A percentile compares a stretch with the other conserved stretches of the same genome.
Conservation (phyloP, 1,140 invertebrate species). For the Drosophila sproati region DNA sequence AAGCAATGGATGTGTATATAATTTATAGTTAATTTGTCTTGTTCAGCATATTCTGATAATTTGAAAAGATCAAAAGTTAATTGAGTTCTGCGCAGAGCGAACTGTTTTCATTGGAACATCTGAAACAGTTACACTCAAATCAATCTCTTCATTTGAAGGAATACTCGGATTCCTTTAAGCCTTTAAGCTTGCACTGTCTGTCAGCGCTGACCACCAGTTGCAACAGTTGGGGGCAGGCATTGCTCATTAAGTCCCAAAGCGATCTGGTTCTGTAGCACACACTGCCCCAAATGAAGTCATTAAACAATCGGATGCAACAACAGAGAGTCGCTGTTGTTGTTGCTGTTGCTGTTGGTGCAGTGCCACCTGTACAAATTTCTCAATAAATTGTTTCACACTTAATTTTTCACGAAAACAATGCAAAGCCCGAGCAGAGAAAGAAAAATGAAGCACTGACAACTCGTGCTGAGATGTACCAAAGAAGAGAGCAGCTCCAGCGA, state of each 20-base stretch:
- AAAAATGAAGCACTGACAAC: conserved; percentile 80
- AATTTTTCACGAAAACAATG: conserved; percentile 79
- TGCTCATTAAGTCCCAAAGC: conserved; percentile 69
- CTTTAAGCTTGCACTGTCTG: conserved; percentile 1
- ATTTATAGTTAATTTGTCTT: too few species aligned
- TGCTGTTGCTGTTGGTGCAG: conserved; percentile 30
- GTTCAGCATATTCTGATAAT: too few species aligned
- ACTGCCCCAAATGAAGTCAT: conserved; percentile 66
- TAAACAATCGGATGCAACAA: conserved; percentile 68
- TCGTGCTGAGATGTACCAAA: conserved; percentile 62
- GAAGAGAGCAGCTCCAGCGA: conserved; percentile 9
- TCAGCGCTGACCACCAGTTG: conserved; percentile 16
- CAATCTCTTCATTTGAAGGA: not conserved
- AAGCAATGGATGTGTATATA: not conserved
- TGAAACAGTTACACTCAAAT: not conserved
- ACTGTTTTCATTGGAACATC: not conserved
- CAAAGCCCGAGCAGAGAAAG: conserved; percentile 54
- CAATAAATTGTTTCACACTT: conserved; percentile 83
- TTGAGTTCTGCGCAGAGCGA: not conserved
- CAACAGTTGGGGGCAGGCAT: conserved; percentile 47
- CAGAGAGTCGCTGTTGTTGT: conserved; percentile 20
- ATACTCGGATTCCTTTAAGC: conserved; percentile 5
- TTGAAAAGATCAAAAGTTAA: not conserved
- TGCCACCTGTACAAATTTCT: conserved; percentile 81
- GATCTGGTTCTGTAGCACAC: conserved; percentile 34